Evolutionary conservation across 2,888 invertebrate species (phyloP).

Genomic region (Baronia brevicornis): DNA sequence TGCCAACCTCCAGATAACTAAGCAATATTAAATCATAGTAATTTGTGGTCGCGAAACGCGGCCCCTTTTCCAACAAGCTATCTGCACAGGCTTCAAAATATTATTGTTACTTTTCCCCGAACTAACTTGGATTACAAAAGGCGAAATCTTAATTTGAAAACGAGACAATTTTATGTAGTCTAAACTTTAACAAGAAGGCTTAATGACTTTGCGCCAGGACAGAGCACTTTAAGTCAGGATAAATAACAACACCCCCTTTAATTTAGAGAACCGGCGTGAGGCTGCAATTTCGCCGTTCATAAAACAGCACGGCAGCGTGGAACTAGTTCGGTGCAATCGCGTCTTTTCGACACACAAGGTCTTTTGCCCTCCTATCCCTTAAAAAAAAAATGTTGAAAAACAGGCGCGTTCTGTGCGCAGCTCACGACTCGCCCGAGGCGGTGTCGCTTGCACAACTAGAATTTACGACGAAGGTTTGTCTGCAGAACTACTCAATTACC

Average conservation of each 20-base stretch:
- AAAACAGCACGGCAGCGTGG: slow-evolving; percentile 45
- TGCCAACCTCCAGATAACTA: slow-evolving; percentile 72
- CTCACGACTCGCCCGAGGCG: slow-evolving; percentile 44
- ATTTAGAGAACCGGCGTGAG: slow-evolving; percentile 46
- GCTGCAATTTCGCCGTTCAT: slow-evolving; percentile 62
- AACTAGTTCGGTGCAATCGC: slow-evolving; percentile 50
- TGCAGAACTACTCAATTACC: slow-evolving; percentile 27
- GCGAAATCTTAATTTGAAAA: too few relatives aligned
- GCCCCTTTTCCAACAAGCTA: slow-evolving; percentile 53
- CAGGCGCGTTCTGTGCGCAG: slow-evolving; percentile 43
- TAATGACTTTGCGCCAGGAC: slow-evolving; percentile 25
- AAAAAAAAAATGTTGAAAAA: slow-evolving; percentile 62
- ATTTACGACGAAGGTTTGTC: slow-evolving; percentile 50
- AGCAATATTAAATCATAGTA: slow-evolving; percentile 76
- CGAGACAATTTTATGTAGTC: too few relatives aligned
- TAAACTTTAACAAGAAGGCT: slow-evolving; percentile 17
- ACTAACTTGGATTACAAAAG: slow-evolving; percentile 25
- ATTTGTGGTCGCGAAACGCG: slow-evolving; percentile 68
- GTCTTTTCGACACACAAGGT: slow-evolving; percentile 62
- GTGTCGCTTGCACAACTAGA: slow-evolving; percentile 32
- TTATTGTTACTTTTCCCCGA: slow-evolving; percentile 39
- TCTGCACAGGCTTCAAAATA: slow-evolving; percentile 42
- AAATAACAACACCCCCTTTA: slow-evolving; percentile 43
- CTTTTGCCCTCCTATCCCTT: too few relatives aligned
- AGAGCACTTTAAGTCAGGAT: slow-evolving; percentile 45